phyloP scores from a whole-genome alignment of 1,140 invertebrate genomes.

The Ladona fulva region DNA sequence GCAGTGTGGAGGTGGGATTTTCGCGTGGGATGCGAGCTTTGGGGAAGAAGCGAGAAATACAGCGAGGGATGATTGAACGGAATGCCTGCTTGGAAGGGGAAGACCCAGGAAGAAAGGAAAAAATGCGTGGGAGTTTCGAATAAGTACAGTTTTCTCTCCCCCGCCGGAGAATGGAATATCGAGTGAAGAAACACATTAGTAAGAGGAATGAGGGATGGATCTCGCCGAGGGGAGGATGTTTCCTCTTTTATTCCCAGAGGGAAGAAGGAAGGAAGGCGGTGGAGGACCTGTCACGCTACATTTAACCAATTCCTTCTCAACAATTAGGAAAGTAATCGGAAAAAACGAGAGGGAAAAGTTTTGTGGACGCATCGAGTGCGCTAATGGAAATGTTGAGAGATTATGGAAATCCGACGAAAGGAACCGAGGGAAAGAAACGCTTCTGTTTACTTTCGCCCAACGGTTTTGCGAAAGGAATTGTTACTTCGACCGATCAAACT shows the following conservation, averaged over 20 bases:
- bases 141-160: no score
- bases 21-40: not conserved
- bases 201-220: no score
- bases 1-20: not conserved
- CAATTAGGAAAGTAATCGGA: slow-evolving; percentile 6
- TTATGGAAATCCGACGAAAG: not conserved
- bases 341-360: not conserved
- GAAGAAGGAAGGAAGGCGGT: not conserved
- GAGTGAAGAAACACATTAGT: no score
- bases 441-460: no score
- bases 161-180: no score
- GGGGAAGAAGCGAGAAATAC: not conserved
- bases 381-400: not conserved
- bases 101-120: not conserved
- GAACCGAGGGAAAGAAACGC: not conserved
- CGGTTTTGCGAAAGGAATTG: no score
- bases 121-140: not conserved
- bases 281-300: not conserved
- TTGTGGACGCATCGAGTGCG: not conserved
- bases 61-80: not conserved
- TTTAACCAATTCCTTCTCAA: not conserved
- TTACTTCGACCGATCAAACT: no score
- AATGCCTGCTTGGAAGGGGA: not conserved
- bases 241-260: not conserved
- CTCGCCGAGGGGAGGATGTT: no score